A percentile compares a stretch with the other conserved stretches of the same genome.
Evolutionary conservation across 37 sponge, comb jelly and placozoan species (phyloP).

Genomic region (Lycopodina hypogea): DNA sequence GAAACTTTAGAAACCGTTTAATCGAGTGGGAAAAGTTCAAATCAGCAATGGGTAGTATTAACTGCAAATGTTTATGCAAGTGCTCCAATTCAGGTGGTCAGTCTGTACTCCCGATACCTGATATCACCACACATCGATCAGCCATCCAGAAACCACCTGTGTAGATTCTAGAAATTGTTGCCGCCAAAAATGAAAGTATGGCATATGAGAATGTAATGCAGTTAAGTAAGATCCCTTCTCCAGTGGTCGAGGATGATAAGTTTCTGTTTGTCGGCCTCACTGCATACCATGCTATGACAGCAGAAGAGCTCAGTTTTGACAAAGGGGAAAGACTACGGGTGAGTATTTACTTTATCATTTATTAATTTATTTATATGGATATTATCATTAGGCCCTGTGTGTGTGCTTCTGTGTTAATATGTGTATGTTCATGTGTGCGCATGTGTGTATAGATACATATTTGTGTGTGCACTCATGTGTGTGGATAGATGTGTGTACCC

Average conservation of each 20-base stretch:
- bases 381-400: neutral
- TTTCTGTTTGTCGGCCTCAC: constrained; percentile 53
- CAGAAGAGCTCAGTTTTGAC: constrained; percentile 82
- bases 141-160: neutral
- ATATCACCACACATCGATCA: neutral
- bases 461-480: too few relatives aligned
- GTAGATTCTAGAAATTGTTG: neutral
- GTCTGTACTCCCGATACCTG: neutral
- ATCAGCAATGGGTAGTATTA: neutral
- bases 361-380: neutral
- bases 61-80: neutral
- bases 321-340: constrained; percentile 82
- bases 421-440: neutral
- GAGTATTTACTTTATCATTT: neutral
- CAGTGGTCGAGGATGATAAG: neutral
- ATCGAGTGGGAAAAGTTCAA: too few relatives aligned
- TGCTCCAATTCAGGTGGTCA: neutral
- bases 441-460: too few relatives aligned
- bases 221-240: neutral
- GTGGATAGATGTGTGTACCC: too few relatives aligned
- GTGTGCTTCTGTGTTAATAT: neutral
- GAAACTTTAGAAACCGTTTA: too few relatives aligned
- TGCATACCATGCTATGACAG: constrained; percentile 76
- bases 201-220: neutral
- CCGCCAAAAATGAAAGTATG: constrained; percentile 2